These are phyloP conservation scores for Oncorhynchus keta DNA, from an alignment of 2,113 vertebrate genomes.

Conservation along the genomic window DNA sequence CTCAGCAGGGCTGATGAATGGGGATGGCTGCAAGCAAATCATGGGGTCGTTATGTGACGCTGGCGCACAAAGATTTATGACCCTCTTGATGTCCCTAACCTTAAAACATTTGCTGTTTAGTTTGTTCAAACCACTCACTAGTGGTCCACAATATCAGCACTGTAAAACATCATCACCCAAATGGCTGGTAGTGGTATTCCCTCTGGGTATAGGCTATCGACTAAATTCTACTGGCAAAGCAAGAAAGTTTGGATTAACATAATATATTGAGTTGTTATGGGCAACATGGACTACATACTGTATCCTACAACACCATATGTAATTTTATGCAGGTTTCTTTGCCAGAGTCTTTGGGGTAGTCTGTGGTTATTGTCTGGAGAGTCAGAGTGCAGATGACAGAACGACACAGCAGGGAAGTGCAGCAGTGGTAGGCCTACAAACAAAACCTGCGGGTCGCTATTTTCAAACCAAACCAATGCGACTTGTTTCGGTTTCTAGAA, in stretches of 20 bases:
- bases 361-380: not conserved
- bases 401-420: not conserved
- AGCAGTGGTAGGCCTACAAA: not conserved
- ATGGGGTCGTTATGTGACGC: constrained; percentile 11
- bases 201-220: not conserved
- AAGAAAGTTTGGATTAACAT: not conserved
- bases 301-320: not conserved
- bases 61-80: not conserved
- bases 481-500: constrained; percentile 16
- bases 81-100: not conserved
- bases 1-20: constrained; percentile 27
- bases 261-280: not conserved
- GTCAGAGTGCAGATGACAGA: not conserved
- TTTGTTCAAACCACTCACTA: not conserved
- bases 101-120: not conserved
- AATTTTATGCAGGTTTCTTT: not conserved
- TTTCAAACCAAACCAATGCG: constrained; percentile 28
- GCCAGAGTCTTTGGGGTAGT: not conserved
- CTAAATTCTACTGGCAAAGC: not conserved
- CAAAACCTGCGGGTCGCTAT: constrained; percentile 16
- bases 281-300: not conserved
- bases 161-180: too few species aligned
- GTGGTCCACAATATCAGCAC: too few species aligned
- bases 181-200: too few species aligned
- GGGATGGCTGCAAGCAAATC: constrained; percentile 23